Evolutionary conservation across 1,140 invertebrate genomes (phyloP), one percentile per base, ranked within the genome.

Genomic region (Scaptomyza graminum): DNA sequence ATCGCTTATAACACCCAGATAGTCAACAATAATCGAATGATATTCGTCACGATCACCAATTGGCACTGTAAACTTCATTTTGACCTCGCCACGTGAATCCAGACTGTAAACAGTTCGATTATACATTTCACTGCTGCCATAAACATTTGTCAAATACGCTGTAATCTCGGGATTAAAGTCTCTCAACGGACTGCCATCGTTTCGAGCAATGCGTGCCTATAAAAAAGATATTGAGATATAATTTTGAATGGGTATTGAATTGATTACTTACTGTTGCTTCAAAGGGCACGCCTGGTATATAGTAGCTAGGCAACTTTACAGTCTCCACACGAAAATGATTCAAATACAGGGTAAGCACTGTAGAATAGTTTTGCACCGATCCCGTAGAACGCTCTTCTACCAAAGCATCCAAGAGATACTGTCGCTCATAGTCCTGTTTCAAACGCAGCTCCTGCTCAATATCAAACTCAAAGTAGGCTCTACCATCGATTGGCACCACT

Each of bases 261-360:
- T 0, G 0, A 15, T 1, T 59, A 93, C 94, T 94, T 92, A 97
- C 96, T 76, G 94, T 95, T 41, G 95, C 95, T 22, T 94, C 95
- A 76, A 97, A 97, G 68, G 94, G 95, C 16, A 98, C 93, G 4
- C 97, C 96, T 3, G 97, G 97, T 92, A 97, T 97, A 90, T 97
- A 98, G 70, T 95, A 96, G 73, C 96, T 95, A 0, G 96, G 94
- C 6, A 95, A 95, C 90, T 96, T 96, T 59, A 97, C 93, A 1
- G 97, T 91, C 74, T 97, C 95, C 92, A 98, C 94, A 65, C 95
- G 96, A 73, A 97, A 96, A 62, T 95, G 94, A 91, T 96, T 95
- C 74, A 96, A 95, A 87, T 97, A 95, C 2, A 97, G 89, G 18
- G 94, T 95, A 60, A 96, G 92, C 73, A 94, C 93, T 1, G 93